These are phyloP conservation scores for Aphelenchoides besseyi DNA, from an alignment of 1,140 invertebrate species.

Conservation along the genomic window DNA sequence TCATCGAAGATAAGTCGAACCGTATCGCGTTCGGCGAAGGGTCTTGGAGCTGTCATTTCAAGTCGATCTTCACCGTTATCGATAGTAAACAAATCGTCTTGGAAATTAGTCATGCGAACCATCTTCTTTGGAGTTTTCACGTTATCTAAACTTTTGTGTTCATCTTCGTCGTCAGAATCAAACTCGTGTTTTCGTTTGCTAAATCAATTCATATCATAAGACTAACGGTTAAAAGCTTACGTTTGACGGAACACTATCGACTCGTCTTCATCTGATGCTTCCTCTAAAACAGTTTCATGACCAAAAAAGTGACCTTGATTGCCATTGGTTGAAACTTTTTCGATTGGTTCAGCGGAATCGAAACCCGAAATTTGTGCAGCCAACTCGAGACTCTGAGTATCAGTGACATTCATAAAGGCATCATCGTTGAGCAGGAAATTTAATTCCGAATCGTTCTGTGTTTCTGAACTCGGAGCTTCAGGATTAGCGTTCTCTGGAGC, in stretches of 20 bases:
- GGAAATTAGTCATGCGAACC: neutral
- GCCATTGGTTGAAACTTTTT: neutral
- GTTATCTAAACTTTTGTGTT: neutral
- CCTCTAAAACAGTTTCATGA: neutral
- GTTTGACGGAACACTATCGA: neutral
- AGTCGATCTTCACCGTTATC: conserved; percentile 28
- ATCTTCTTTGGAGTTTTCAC: neutral
- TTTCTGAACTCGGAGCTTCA: neutral
- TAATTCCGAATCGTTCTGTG: neutral
- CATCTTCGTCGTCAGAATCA: conserved; percentile 22
- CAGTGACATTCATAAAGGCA: neutral
- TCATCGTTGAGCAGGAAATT: neutral
- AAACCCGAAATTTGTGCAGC: neutral
- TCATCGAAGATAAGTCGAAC: conserved; percentile 12
- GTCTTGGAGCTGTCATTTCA: neutral
- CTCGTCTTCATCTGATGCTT: neutral
- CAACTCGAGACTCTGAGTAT: neutral
- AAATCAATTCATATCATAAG: no score
- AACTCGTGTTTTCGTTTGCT: conserved; percentile 9
- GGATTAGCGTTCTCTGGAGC: no score
- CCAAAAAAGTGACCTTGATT: neutral
- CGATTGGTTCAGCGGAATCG: no score
- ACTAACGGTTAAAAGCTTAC: neutral
- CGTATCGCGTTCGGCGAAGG: conserved; percentile 1
- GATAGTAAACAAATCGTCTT: conserved; percentile 25